Evolutionary conservation across 2,797 vertebrate genomes (phyloP), one percentile per base, ranked within the genome.

Genomic region (Myotis findleyi): DNA sequence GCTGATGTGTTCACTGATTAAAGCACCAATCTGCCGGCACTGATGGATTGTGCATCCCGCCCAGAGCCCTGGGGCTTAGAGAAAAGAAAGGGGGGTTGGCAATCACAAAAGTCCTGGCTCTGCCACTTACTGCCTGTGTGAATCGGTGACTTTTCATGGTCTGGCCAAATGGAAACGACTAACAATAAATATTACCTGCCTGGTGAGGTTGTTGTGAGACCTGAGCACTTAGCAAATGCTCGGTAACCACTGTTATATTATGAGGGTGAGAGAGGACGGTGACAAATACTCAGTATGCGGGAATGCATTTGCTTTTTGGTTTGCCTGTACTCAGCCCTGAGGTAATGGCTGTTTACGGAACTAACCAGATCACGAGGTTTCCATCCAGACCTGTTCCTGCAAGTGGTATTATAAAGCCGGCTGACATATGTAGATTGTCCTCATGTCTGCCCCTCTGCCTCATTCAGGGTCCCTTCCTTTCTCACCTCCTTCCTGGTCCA

Each of bases 1-100:
- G 59, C 82, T 66, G 57, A 47, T 27, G 10, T 87, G 69, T 59
- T 93, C 44, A 27, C 64, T 80, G 73, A 75, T 76, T 72, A 77
- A n/a, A 57, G 49, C 38, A 3, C 75, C 69, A 27, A 25, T 18
- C 62, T 47, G 20, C n/a, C 21, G 11, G 77, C 87, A 66, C 38
- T 44, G 57, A 64, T 62, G 80, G 47, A 53, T 64, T 72, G 10
- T 14, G 66, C 25, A 36, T 84, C 51, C 38, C 23, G 57, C 77
- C 51, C 38, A 49, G 76, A 66, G 53, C 0, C 0, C 77, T 76
- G 33, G 36, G 59, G 25, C 44, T 88, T 59, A 80, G 69, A 68
- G 49, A 71, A 91, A 72, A 90, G 53, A 73, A 81, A 94, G 7
- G 44, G 12, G 12, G 27, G 25, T 9, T 72, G 89, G 16, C 9